Percentiles rank a stretch among this genome's conserved stretches.
Conservation (phyloP, 2,113 vertebrate genomes). For the Naja naja region DNA sequence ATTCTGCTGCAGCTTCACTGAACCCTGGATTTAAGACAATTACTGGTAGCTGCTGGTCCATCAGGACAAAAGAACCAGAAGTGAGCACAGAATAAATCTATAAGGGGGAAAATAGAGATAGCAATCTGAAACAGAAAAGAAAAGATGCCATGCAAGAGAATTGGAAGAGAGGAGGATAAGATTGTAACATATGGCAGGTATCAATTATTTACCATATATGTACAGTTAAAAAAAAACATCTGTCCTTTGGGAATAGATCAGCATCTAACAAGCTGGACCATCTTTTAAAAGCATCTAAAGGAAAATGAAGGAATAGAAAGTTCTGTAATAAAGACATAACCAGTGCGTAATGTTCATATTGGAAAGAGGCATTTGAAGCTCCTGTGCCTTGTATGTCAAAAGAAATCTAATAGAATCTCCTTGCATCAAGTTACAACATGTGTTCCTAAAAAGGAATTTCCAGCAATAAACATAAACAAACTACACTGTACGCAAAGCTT, state of each 20-base stretch:
- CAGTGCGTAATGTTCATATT: not conserved
- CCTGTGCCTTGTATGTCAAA: not conserved
- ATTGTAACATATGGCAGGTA: constrained; percentile 25
- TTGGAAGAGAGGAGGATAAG: not conserved
- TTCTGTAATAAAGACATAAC: not conserved
- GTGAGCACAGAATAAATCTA: not conserved
- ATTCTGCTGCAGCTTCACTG: not conserved
- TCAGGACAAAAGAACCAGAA: not conserved
- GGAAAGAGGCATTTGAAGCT: not conserved
- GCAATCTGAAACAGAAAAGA: not conserved
- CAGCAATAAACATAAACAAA: not conserved
- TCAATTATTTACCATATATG: constrained; percentile 29
- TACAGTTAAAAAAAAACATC: not conserved
- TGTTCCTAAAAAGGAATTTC: not conserved
- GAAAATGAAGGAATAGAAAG: not conserved
- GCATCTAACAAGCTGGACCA: not conserved
- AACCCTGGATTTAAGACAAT: not conserved
- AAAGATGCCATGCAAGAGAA: not conserved
- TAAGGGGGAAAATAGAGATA: not conserved
- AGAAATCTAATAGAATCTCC: not conserved
- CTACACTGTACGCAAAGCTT: not conserved
- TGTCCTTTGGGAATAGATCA: not conserved
- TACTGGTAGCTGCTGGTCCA: not conserved
- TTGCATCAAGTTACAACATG: not conserved
- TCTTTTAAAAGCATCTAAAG: constrained; percentile 6